Conservation (phyloP, 2,797 vertebrate genomes). For the Protonibea diacanthus region DNA sequence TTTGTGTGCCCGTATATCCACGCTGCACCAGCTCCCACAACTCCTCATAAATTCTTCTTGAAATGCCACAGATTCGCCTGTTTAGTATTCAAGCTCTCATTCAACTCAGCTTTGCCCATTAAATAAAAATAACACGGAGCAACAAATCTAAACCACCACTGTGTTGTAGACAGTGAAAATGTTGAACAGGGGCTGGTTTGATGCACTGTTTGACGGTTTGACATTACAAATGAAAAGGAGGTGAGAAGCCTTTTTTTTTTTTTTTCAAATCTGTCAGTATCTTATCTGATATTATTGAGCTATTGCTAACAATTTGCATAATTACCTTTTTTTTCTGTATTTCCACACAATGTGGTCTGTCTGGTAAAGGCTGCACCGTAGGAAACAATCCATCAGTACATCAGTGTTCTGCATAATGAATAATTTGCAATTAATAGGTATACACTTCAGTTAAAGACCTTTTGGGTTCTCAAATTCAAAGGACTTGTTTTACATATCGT, state of each 20-base stretch:
- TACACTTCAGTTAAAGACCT: neutral
- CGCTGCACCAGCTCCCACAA: constrained; percentile 46
- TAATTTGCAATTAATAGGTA: neutral
- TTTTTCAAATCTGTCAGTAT: neutral
- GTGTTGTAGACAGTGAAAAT: constrained; percentile 17
- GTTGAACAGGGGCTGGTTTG: constrained; percentile 26
- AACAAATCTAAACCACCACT: constrained; percentile 38
- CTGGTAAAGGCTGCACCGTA: neutral
- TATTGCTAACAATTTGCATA: constrained; percentile 1
- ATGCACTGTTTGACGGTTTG: constrained; percentile 23
- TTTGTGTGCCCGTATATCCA: constrained; percentile 52
- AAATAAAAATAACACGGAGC: constrained; percentile 55
- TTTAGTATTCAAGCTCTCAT: constrained; percentile 55
- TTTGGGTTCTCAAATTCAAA: constrained; percentile 18
- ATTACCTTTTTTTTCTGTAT: neutral
- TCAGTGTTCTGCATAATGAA: constrained; percentile 11
- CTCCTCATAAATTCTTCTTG: constrained; percentile 63
- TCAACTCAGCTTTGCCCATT: constrained; percentile 56
- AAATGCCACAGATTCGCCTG: constrained; percentile 57
- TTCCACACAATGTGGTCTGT: neutral
- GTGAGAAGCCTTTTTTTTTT: neutral
- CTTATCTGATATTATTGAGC: neutral
- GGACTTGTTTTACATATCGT: constrained; percentile 16
- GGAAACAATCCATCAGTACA: neutral
- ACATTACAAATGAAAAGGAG: constrained; percentile 4